Base-by-base conservation (phyloP, 2,888 invertebrate genomes). In the Drosophila sordidula region DNA sequence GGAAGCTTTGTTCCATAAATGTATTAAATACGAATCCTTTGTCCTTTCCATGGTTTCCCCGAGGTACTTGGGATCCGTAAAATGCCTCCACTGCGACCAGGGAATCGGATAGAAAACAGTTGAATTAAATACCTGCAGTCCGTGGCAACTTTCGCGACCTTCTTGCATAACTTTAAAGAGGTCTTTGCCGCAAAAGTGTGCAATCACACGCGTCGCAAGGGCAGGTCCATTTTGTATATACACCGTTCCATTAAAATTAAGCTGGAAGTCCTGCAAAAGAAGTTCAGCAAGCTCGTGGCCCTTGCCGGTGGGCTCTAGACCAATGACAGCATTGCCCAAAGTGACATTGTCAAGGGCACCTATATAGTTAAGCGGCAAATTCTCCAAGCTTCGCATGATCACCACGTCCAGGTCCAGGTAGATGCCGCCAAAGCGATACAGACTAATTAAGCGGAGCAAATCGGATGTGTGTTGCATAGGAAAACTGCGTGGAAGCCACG, bases 381-480 rank as follows among this genome's bases (percentile, higher is more conserved):
- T 70, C 63, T 91, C 90, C 47, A 91, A 75, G 14, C 80, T 90
- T 73, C 94, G 95, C 18, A 94, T 93, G 3, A 96, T 94, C 12
- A 97, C 93, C 3, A 96, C 94, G 90, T 97, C 96, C 74, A 96
- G 92, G 82, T 97, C 96, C 54, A 97, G 90, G 89, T 96, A 96
- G 51, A 96, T 94, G 0, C 97, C 97, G 11, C 96, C 96, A 90
- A 94, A 96, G 87, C 95, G 96, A 93, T 95, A 96, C 4, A 97
- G 91, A 0, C 90, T 92, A 29, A 91, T 67, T 61, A 89, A 91
- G 8, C 91, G 90, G 47, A 91, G 75, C 55, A 91, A 90, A 65
- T 91, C 91, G 1, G 90, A 87, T 38, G 89, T 78, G 64, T 90
- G 91, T 1, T 91, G 90, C 8, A 89, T 73, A 26, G 62, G 62